phyloP scores from a whole-genome alignment of 2,888 invertebrate genomes.

The Julus scanicus region DNA sequence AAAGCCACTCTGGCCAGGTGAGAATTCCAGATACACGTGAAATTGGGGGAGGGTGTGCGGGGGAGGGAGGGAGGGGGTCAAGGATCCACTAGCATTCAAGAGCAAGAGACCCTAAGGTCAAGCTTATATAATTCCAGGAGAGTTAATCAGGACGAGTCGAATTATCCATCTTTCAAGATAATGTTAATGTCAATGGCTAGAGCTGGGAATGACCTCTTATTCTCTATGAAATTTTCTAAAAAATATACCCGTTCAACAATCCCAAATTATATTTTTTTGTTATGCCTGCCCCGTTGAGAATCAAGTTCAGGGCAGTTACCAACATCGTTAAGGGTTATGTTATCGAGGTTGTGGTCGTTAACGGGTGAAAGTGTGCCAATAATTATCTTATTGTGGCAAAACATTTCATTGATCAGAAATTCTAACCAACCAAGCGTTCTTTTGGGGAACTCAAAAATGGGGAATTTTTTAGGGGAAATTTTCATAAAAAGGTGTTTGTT shows the following conservation, averaged over 20 bases:
- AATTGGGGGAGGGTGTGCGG: not conserved
- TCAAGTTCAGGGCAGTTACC: not conserved
- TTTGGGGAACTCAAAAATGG: too few species aligned
- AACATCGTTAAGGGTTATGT: not conserved
- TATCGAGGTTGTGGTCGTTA: not conserved
- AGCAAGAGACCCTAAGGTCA: conserved; percentile 17
- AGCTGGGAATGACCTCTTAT: conserved; percentile 15
- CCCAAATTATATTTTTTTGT: not conserved
- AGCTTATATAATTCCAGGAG: not conserved
- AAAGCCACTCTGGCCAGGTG: not conserved
- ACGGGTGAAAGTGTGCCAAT: not conserved
- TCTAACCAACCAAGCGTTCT: too few species aligned
- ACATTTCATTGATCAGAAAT: too few species aligned
- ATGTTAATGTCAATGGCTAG: not conserved
- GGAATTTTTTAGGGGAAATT: too few species aligned
- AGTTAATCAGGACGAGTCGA: not conserved
- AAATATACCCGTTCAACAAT: not conserved
- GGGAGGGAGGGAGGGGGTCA: conserved; percentile 36
- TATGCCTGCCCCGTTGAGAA: not conserved
- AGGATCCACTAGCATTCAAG: not conserved
- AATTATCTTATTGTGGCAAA: not conserved
- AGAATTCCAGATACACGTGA: not conserved
- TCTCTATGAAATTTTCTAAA: not conserved
- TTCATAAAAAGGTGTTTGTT: too few species aligned
- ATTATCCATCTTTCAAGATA: not conserved